Base-by-base conservation (phyloP, 1,140 invertebrate genomes). In the Cydia splendana region DNA sequence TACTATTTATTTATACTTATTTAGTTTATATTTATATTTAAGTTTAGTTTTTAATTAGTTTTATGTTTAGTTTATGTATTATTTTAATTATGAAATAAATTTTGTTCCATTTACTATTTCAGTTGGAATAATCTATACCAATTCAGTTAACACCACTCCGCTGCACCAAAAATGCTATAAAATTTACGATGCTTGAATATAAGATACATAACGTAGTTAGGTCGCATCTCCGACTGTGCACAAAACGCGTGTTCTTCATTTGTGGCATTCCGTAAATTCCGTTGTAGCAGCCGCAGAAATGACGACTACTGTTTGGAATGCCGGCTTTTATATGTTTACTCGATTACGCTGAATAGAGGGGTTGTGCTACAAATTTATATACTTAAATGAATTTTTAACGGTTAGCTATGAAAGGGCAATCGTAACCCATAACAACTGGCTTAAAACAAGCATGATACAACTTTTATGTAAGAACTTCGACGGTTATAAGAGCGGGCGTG, bases 401-500 rank as follows among this genome's bases (percentile, higher is more conserved):
- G 9, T 62, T 62, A 24, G 57, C 57, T 57, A 62, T 62, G 18
- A 62, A 62, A 62, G 57, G 20, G 57, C 3, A 62, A 62, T 62
- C 57, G 57, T 62, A 24, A 62, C 20, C 57, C 18, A 24, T 24
- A 62, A 62, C 57, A 24, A 62, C 57, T 62, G 57, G 20, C 24
- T 62, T n/a, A 24, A 62, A 57, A 62, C n/a, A 24, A 62, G 57
- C 10, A 62, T 62, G 18, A 10, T 18, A 62, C 57, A 62, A 62
- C 57, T 62, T 62, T 62, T 62, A 62, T 62, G 57, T 20, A 24
- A 24, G 57, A 62, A 62, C 57, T 62, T 62, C 20, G 57, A 62
- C 57, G 18, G 20, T 62, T 62, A 62, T 62, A n/a, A 62, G 20
- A 7, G 20, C 18, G 57, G 57, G 57, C 18, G 18, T 62, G 20